phyloP scores from a whole-genome alignment of 2,797 vertebrate species.

The Mycteria americana region DNA sequence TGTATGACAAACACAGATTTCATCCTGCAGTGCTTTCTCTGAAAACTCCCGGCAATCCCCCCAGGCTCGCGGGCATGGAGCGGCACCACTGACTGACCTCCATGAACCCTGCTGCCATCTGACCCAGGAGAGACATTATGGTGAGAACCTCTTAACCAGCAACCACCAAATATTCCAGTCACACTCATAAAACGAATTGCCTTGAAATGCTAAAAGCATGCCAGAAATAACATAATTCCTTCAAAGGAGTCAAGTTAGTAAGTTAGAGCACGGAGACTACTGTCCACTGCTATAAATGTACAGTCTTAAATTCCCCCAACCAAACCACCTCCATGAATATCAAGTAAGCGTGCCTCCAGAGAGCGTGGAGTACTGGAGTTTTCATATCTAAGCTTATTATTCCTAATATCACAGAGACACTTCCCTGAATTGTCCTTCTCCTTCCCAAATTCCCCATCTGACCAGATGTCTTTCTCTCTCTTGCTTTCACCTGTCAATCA shows the following conservation, averaged over 20 bases:
- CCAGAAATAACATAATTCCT: conserved; percentile 36
- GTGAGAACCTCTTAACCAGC: not conserved
- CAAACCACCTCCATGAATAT: conserved; percentile 47
- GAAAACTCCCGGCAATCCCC: not conserved
- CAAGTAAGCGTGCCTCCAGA: conserved; percentile 44
- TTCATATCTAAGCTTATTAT: conserved; percentile 75
- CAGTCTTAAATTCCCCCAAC: conserved; percentile 29
- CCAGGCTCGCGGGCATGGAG: not conserved
- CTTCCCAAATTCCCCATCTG: conserved; percentile 74
- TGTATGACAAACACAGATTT: not conserved
- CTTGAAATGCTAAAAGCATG: not conserved
- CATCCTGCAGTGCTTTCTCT: not conserved
- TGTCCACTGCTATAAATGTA: not conserved
- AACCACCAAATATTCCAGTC: not conserved
- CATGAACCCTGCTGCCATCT: not conserved
- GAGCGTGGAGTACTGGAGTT: conserved; percentile 13
- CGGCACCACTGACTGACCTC: not conserved
- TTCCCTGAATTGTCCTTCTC: conserved; percentile 71
- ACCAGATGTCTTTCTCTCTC: conserved; percentile 72
- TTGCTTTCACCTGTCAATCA: conserved; percentile 78
- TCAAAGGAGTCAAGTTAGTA: conserved; percentile 18
- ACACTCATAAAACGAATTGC: not conserved
- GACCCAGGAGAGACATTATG: not conserved
- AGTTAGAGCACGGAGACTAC: not conserved
- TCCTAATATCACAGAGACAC: conserved; percentile 70